Conservation (phyloP, 2,113 vertebrate genomes). For the Gavialis gangeticus region DNA sequence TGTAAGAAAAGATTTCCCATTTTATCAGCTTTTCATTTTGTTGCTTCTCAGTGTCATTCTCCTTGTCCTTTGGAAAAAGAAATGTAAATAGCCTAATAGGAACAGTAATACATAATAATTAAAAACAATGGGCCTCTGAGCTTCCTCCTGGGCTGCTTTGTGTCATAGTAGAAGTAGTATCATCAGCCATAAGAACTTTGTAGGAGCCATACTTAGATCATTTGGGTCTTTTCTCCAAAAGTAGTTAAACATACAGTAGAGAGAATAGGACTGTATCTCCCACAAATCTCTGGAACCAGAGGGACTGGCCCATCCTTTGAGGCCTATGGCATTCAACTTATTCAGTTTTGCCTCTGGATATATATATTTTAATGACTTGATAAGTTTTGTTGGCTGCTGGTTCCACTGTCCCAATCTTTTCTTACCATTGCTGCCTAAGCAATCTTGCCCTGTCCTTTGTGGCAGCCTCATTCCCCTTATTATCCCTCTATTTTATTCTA, state of each 20-base stretch:
- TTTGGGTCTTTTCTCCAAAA: background rate
- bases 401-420: background rate
- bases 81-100: background rate
- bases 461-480: background rate
- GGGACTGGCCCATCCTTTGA: background rate
- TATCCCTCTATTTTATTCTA: background rate
- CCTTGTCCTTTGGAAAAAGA: background rate
- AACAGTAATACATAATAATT: background rate
- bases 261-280: background rate
- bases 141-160: background rate
- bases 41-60: background rate
- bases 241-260: background rate
- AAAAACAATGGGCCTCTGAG: background rate
- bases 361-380: background rate
- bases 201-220: background rate
- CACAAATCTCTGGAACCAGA: background rate
- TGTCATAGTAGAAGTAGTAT: background rate
- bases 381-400: background rate
- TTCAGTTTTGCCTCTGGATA: background rate
- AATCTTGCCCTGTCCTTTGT: background rate
- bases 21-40: background rate
- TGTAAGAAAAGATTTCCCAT: background rate
- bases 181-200: background rate
- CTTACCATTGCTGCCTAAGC: background rate
- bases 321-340: background rate